A percentile compares a stretch with the other conserved stretches of the same genome.
phyloP scores from a whole-genome alignment of 2,113 vertebrate genomes.

The Tapirus terrestris region DNA sequence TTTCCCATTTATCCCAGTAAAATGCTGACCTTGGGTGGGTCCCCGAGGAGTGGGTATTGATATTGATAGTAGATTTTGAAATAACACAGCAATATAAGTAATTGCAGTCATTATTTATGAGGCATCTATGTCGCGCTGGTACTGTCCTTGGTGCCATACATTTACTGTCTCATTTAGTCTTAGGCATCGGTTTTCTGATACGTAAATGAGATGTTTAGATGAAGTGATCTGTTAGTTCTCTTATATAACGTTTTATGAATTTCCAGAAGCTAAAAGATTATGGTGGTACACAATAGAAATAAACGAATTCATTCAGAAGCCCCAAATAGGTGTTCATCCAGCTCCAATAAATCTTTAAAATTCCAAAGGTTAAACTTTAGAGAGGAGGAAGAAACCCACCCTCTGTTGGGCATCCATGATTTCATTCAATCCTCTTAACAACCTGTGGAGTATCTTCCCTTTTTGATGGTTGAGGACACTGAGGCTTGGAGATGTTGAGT shows the following conservation, averaged over 20 bases:
- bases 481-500: not conserved
- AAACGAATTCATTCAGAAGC: constrained; percentile 43
- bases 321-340: not conserved
- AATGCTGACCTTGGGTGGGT: not conserved
- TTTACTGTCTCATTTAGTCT: not conserved
- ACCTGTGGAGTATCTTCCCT: not conserved
- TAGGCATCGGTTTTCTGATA: not conserved
- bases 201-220: not conserved
- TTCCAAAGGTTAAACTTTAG: not conserved
- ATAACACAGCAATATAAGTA: not conserved
- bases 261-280: not conserved
- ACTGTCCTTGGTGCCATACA: not conserved
- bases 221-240: not conserved
- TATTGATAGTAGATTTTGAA: not conserved
- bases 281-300: not conserved
- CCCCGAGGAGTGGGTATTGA: not conserved
- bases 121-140: not conserved
- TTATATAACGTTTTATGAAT: not conserved
- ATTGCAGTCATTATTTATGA: not conserved
- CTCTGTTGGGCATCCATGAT: not conserved
- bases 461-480: not conserved
- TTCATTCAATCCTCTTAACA: not conserved
- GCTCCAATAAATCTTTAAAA: not conserved
- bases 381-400: not conserved
- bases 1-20: not conserved